A percentile compares a stretch with the other conserved stretches of the same genome.
phyloP scores from a whole-genome alignment of 2,888 invertebrate species.

The Phyllotreta cruciferae region DNA sequence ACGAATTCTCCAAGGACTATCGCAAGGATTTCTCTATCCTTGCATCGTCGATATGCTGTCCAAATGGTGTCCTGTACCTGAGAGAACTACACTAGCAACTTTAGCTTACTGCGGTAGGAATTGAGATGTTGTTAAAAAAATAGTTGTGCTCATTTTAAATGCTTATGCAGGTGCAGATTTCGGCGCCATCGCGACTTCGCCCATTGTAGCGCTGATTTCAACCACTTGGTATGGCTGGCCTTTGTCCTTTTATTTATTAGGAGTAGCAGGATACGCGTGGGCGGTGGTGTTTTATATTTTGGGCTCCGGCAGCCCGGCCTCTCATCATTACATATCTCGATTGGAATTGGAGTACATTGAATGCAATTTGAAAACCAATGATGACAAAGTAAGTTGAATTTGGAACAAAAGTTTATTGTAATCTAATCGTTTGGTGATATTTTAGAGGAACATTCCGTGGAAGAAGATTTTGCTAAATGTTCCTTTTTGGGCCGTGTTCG shows the following conservation, averaged over 20 bases:
- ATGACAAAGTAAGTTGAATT: not conserved
- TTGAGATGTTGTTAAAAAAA: not conserved
- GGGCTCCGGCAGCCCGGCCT: slow-evolving; percentile 17
- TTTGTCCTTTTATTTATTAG: slow-evolving; percentile 20
- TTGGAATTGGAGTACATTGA: slow-evolving; percentile 20
- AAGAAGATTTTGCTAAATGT: slow-evolving; percentile 7
- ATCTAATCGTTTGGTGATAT: not conserved
- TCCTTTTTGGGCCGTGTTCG: slow-evolving; percentile 17
- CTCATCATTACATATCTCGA: slow-evolving; percentile 12
- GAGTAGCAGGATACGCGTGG: slow-evolving; percentile 20
- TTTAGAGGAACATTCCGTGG: slow-evolving; percentile 19
- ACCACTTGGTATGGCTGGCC: slow-evolving; percentile 26
- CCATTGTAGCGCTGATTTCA: slow-evolving; percentile 21
- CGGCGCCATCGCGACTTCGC: slow-evolving; percentile 23
- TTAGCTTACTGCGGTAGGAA: slow-evolving; percentile 9
- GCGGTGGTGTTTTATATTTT: slow-evolving; percentile 13
- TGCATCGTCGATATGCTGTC: not conserved
- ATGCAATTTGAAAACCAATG: not conserved
- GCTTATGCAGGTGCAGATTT: slow-evolving; percentile 12
- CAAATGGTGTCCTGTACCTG: slow-evolving; percentile 3
- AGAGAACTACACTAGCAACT: slow-evolving; percentile 6
- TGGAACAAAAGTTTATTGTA: not conserved
- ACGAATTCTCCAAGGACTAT: slow-evolving; percentile 2
- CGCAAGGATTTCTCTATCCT: slow-evolving; percentile 8
- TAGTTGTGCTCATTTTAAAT: not conserved